phyloP scores from a whole-genome alignment of 2,797 vertebrate species.

The Pangasius djambal region DNA sequence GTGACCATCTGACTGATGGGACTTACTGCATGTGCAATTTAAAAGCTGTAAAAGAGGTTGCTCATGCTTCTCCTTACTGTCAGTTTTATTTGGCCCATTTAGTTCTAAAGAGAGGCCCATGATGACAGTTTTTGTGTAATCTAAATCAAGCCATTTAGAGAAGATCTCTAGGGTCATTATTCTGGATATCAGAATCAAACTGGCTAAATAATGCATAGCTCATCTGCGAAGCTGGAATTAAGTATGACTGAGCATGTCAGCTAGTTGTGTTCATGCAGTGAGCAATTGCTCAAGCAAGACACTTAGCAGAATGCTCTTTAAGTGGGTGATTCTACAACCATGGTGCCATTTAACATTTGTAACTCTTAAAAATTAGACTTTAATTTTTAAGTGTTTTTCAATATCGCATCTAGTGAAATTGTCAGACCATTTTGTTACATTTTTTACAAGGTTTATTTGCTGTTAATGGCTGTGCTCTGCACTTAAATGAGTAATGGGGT shows the following conservation, averaged over 20 bases:
- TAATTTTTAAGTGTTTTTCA: not conserved
- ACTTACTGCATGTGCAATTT: not conserved
- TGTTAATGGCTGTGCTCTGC: not conserved
- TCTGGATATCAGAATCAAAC: slow-evolving; percentile 31
- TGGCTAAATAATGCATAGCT: slow-evolving; percentile 32
- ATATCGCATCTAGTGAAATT: not conserved
- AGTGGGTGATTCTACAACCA: not conserved
- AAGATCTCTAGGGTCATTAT: slow-evolving; percentile 27
- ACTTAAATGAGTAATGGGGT: not conserved
- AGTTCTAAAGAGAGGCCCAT: not conserved
- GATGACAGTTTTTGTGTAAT: not conserved
- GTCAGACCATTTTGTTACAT: not conserved
- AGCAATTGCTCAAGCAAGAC: slow-evolving; percentile 10
- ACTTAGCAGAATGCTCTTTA: not conserved
- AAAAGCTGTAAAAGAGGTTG: not conserved
- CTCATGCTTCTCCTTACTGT: not conserved
- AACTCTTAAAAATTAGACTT: not conserved
- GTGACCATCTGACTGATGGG: not conserved
- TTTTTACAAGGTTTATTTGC: not conserved
- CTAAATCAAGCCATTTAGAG: slow-evolving; percentile 12
- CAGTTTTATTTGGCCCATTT: not conserved
- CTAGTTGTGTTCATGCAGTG: slow-evolving; percentile 28
- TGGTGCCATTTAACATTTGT: not conserved
- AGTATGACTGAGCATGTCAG: slow-evolving; percentile 15
- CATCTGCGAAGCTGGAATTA: slow-evolving; percentile 41